phyloP scores from a whole-genome alignment of 1,140 invertebrate genomes.

The Lamellibrachia luymesi region DNA sequence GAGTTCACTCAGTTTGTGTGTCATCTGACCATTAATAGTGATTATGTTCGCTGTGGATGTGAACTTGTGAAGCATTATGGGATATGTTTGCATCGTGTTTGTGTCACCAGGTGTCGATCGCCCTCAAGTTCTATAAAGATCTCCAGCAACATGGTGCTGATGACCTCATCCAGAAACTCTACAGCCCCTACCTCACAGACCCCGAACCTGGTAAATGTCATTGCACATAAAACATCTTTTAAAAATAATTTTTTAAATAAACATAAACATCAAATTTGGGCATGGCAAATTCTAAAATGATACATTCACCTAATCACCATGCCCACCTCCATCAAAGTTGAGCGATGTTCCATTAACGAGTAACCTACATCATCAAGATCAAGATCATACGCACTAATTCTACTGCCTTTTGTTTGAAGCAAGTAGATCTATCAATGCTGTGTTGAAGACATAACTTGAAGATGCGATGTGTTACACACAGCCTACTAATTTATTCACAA shows the following conservation, averaged over 20 bases:
- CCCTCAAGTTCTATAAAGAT: constrained; percentile 98
- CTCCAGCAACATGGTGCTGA: constrained; percentile 97
- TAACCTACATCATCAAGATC: no score
- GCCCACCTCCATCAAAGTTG: no score
- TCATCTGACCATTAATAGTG: background rate
- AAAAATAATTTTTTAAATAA: background rate
- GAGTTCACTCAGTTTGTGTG: background rate
- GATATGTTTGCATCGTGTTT: constrained; percentile 4
- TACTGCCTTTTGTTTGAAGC: no score
- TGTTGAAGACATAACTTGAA: no score
- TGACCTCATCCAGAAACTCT: constrained; percentile 89
- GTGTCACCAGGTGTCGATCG: constrained; percentile 83
- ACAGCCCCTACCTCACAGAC: constrained; percentile 75
- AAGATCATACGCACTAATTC: background rate
- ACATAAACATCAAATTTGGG: background rate
- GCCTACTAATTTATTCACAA: background rate
- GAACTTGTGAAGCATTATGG: background rate
- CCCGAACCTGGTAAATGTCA: constrained; percentile 75
- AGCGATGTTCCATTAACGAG: no score
- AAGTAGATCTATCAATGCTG: no score
- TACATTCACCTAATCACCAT: no score
- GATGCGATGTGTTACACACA: background rate
- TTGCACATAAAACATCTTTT: background rate
- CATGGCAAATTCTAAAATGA: no score
- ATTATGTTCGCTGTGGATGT: background rate